Evolutionary conservation across 2,888 invertebrate genomes (phyloP).

Genomic region (Cotesia congregata): DNA sequence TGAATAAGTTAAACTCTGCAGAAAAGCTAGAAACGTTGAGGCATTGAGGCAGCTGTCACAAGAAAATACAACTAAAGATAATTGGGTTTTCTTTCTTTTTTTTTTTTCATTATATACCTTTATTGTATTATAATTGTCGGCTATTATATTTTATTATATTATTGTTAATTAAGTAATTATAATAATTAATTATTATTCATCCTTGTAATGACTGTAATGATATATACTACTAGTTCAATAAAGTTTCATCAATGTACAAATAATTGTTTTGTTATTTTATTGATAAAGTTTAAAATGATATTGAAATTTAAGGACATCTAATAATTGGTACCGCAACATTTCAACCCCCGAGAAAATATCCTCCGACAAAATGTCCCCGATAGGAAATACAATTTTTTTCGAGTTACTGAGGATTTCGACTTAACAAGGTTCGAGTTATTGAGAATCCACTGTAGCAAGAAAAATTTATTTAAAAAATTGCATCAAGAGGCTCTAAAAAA

Average conservation of each 20-base stretch:
- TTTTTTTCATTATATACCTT: slow-evolving; percentile 52
- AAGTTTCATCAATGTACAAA: slow-evolving; percentile 52
- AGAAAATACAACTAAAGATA: slow-evolving; percentile 62
- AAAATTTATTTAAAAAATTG: too few species aligned
- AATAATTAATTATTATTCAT: slow-evolving; percentile 63
- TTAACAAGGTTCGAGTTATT: too few species aligned
- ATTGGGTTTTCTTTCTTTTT: slow-evolving; percentile 61
- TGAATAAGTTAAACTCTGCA: slow-evolving; percentile 63
- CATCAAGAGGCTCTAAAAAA: too few species aligned
- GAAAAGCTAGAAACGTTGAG: slow-evolving; percentile 65
- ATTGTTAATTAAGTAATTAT: slow-evolving; percentile 59
- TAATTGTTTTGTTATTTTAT: slow-evolving; percentile 4
- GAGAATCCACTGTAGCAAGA: too few species aligned
- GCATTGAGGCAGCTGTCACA: slow-evolving; percentile 71
- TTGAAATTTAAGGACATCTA: background rate
- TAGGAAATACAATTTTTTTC: too few species aligned
- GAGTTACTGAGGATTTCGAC: too few species aligned
- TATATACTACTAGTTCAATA: slow-evolving; percentile 63
- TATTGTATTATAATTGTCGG: slow-evolving; percentile 67
- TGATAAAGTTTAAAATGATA: background rate
- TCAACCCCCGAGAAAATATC: too few species aligned
- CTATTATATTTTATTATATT: slow-evolving; percentile 57
- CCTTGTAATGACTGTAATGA: slow-evolving; percentile 56
- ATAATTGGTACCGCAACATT: too few species aligned
- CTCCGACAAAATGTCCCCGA: too few species aligned